These are phyloP conservation scores for Physeter macrocephalus DNA, from an alignment of 2,113 vertebrate genomes.

Conservation along the genomic window DNA sequence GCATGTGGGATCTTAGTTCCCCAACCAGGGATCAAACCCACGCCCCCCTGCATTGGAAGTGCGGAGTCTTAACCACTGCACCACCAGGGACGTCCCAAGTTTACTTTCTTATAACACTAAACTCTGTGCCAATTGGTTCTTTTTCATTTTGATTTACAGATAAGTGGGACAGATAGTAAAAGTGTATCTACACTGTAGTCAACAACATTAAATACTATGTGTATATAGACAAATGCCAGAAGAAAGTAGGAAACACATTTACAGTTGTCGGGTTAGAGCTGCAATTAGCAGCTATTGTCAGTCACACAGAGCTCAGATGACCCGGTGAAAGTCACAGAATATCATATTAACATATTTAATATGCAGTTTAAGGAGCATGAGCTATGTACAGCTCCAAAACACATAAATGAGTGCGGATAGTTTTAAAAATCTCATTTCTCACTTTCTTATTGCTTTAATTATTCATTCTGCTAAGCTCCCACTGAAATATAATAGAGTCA, in stretches of 20 bases:
- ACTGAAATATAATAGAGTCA: not conserved
- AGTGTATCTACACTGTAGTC: not conserved
- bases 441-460: not conserved
- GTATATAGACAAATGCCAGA: not conserved
- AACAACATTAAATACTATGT: not conserved
- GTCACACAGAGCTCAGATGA: not conserved
- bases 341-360: not conserved
- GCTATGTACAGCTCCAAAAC: not conserved
- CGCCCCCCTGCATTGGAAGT: too few species aligned
- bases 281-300: not conserved
- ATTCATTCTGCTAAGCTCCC: not conserved
- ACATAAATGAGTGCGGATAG: not conserved
- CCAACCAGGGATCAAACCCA: too few species aligned
- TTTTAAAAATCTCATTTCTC: not conserved
- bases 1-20: too few species aligned
- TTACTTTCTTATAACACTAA: not conserved
- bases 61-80: too few species aligned
- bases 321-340: not conserved
- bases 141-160: not conserved
- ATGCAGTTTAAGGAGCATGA: not conserved
- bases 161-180: not conserved
- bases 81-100: too few species aligned
- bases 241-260: not conserved
- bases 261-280: not conserved
- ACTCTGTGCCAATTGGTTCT: not conserved